These are phyloP conservation scores for Pachycephus smyrnensis DNA, from an alignment of 2,888 invertebrate genomes.

Conservation along the genomic window DNA sequence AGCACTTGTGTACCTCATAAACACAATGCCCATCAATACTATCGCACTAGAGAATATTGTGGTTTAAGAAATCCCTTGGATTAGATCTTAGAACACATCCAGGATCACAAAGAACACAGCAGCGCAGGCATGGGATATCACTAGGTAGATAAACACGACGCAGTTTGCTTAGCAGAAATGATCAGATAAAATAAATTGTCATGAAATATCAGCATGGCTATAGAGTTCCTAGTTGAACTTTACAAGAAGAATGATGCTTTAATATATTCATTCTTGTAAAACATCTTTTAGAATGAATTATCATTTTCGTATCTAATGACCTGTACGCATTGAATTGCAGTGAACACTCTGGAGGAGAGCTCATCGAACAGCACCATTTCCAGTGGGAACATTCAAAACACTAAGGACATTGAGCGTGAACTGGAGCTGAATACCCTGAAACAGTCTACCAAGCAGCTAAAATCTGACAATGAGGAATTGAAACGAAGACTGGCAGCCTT, in stretches of 20 bases:
- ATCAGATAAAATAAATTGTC: background rate
- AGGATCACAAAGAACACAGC: background rate
- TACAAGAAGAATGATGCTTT: background rate
- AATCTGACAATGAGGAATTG: slow-evolving; percentile 75
- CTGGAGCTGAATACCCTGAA: slow-evolving; percentile 68
- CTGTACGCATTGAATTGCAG: slow-evolving; percentile 32
- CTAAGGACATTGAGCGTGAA: slow-evolving; percentile 63
- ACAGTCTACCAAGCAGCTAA: slow-evolving; percentile 70
- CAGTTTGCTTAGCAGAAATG: background rate
- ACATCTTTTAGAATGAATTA: background rate
- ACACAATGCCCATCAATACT: background rate
- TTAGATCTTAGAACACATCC: background rate
- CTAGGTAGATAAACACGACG: background rate
- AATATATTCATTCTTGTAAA: background rate
- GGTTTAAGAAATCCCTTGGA: background rate
- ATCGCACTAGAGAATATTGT: background rate
- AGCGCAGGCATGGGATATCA: background rate
- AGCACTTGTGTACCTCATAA: background rate
- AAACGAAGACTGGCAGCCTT: slow-evolving; percentile 72
- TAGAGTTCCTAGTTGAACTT: background rate
- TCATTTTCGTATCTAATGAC: background rate
- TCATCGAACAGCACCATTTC: slow-evolving; percentile 36
- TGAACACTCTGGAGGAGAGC: slow-evolving; percentile 37
- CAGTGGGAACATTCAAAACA: slow-evolving; percentile 35
- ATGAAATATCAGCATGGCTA: background rate